These are phyloP conservation scores for Hippoglossus hippoglossus DNA, from an alignment of 2,797 vertebrate species.

Conservation along the genomic window DNA sequence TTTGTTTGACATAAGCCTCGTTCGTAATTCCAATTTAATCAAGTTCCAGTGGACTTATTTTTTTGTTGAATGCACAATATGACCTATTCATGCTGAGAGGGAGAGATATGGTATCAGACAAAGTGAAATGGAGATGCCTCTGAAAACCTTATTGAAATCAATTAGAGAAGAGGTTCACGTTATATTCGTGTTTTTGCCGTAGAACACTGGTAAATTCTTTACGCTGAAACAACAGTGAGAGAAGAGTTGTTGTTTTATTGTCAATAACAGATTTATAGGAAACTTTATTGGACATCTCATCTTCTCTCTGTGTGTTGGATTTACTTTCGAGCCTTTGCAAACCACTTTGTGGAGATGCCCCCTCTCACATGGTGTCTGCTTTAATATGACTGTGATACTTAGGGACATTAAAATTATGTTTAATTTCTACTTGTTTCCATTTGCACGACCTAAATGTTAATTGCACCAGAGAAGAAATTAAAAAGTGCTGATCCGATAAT, in stretches of 20 bases:
- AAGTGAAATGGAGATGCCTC: background rate
- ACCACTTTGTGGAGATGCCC: background rate
- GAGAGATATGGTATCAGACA: background rate
- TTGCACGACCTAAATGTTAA: constrained; percentile 8
- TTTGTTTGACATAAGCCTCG: constrained; percentile 58
- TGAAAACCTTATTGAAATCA: too few relatives aligned
- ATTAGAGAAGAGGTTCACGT: too few relatives aligned
- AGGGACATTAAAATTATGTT: background rate
- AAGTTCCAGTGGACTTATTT: constrained; percentile 40
- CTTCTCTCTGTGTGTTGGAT: too few relatives aligned
- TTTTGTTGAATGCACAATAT: constrained; percentile 24
- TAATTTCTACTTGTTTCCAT: background rate
- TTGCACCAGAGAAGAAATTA: background rate
- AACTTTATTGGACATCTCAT: too few relatives aligned
- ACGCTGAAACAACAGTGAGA: too few relatives aligned
- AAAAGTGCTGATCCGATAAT: constrained; percentile 8
- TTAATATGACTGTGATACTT: background rate
- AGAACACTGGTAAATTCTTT: too few relatives aligned
- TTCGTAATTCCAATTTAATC: constrained; percentile 72
- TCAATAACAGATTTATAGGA: background rate
- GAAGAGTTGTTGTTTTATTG: background rate
- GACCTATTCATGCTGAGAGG: constrained; percentile 27
- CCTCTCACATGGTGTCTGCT: background rate
- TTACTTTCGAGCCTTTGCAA: background rate
- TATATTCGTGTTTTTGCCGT: background rate